A percentile compares a stretch with the other conserved stretches of the same genome.
These are phyloP conservation scores for Ranitomeya variabilis DNA, from an alignment of 2,113 vertebrate species.

Conservation along the genomic window DNA sequence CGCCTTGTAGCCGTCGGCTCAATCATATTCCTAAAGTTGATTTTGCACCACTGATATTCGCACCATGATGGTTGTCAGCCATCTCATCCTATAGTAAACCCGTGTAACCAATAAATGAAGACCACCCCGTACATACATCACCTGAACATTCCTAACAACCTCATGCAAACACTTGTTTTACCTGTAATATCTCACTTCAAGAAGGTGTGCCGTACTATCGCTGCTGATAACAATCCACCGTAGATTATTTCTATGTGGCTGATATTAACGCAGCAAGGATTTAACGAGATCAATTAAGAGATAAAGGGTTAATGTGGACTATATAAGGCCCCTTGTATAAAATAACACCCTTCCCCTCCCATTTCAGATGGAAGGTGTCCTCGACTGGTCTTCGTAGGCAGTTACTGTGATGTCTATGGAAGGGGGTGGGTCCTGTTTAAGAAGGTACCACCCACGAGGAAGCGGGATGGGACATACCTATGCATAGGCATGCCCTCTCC, in stretches of 20 bases:
- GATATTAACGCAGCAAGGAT: neutral
- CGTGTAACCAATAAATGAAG: neutral
- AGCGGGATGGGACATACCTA: neutral
- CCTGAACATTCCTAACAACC: conserved; percentile 2
- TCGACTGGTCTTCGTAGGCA: no score
- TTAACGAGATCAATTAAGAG: neutral
- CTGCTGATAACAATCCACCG: neutral
- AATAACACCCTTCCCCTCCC: neutral
- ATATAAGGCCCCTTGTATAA: neutral
- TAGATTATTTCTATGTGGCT: neutral
- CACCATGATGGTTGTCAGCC: neutral
- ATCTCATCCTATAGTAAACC: neutral
- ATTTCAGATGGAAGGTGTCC: neutral
- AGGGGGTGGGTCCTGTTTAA: neutral
- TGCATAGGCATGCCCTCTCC: neutral
- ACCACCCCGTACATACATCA: neutral
- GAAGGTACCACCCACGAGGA: neutral
- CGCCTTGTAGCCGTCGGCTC: neutral
- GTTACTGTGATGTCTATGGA: neutral
- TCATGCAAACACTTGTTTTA: neutral
- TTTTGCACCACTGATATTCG: neutral
- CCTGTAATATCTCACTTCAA: neutral
- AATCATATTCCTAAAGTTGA: neutral
- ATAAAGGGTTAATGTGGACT: neutral
- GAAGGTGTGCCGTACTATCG: neutral